These are phyloP conservation scores for Onthophagus sagittarius DNA, from an alignment of 2,888 invertebrate genomes.

Conservation along the genomic window DNA sequence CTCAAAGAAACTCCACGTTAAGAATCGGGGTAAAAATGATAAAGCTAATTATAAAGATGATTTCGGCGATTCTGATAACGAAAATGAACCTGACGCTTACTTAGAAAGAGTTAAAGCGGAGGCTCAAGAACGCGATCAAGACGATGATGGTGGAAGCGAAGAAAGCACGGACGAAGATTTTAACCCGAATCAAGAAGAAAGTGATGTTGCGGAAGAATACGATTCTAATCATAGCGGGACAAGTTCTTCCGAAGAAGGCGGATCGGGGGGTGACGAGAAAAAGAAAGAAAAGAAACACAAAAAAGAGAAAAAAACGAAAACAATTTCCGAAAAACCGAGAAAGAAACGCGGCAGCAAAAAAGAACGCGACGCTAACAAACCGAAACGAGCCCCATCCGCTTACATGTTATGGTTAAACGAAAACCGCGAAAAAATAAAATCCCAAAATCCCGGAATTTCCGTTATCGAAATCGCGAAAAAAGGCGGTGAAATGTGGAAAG, in stretches of 20 bases:
- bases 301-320: conserved; percentile 57
- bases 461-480: conserved; percentile 91
- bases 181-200: conserved; percentile 79
- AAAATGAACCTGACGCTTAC: conserved; percentile 94
- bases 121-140: conserved; percentile 81
- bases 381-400: conserved; percentile 85
- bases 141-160: conserved; percentile 62
- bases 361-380: conserved; percentile 81
- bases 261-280: conserved; percentile 46
- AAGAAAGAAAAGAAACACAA: conserved; percentile 57
- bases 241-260: conserved; percentile 40
- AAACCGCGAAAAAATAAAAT: conserved; percentile 76
- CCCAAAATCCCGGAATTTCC: conserved; percentile 85
- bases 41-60: conserved; percentile 78
- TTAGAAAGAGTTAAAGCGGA: conserved; percentile 94
- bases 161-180: conserved; percentile 89
- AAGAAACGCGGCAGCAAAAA: conserved; percentile 65
- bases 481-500: conserved; percentile 93
- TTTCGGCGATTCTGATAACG: conserved; percentile 90
- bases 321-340: conserved; percentile 65
- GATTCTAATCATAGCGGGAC: conserved; percentile 43
- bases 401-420: conserved; percentile 96
- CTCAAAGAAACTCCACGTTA: conserved; percentile 89
- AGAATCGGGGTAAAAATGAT: conserved; percentile 88
- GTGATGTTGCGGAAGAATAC: conserved; percentile 75